Evolutionary conservation across 2,797 vertebrate species (phyloP).

Genomic region (Gymnoscopelus braueri): DNA sequence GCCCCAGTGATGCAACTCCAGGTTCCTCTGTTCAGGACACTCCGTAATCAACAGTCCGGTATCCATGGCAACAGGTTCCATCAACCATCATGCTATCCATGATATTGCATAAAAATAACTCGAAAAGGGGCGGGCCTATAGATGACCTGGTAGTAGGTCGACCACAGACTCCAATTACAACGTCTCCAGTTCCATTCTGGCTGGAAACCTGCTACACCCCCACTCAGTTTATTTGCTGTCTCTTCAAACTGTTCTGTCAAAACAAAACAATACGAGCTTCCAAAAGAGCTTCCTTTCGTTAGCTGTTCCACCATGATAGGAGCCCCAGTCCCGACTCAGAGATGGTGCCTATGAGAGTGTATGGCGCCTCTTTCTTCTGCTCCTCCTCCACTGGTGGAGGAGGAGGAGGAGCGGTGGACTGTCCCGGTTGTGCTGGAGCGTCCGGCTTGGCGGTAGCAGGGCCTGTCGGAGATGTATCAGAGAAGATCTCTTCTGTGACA

Average conservation of each 20-base stretch:
- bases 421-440: constrained; percentile 47
- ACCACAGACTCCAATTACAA: no score
- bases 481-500: constrained; percentile 91
- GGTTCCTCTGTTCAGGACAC: neutral
- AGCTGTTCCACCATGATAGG: constrained; percentile 98
- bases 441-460: constrained; percentile 81
- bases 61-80: neutral
- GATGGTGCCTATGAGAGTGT: constrained; percentile 95
- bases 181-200: no score
- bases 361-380: constrained; percentile 90
- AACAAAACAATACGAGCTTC: no score
- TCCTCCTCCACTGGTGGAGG: constrained; percentile 61
- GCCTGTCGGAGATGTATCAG: constrained; percentile 95
- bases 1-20: neutral
- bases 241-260: no score
- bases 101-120: no score
- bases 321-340: constrained; percentile 95
- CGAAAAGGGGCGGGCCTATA: no score
- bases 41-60: neutral
- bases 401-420: constrained; percentile 20
- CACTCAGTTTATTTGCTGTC: no score
- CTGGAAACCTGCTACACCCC: no score
- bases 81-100: neutral
- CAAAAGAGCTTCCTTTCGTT: constrained; percentile 39
- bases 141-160: no score